phyloP scores from a whole-genome alignment of 2,113 vertebrate genomes.

The Charadrius vociferus region DNA sequence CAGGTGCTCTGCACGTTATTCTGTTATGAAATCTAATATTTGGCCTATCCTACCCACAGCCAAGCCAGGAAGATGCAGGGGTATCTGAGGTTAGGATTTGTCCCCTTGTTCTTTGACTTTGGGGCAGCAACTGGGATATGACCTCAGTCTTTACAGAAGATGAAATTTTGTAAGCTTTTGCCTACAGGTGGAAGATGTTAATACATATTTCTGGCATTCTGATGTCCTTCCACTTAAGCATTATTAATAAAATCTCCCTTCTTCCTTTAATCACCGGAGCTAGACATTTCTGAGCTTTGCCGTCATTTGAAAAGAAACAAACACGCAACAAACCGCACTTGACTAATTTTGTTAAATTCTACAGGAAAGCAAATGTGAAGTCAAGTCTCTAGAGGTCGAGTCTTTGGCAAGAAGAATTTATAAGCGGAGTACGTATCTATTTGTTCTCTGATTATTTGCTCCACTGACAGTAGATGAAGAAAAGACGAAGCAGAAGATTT shows the following conservation, averaged over 20 bases:
- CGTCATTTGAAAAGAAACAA: constrained; percentile 38
- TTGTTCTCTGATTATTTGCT: constrained; percentile 69
- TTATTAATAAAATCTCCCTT: constrained; percentile 25
- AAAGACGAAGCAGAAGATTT: constrained; percentile 62
- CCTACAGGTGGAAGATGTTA: background rate
- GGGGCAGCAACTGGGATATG: background rate
- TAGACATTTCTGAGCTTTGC: constrained; percentile 44
- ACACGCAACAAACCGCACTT: constrained; percentile 19
- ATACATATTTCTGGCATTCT: constrained; percentile 4
- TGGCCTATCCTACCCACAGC: background rate
- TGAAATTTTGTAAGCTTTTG: background rate
- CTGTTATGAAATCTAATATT: background rate
- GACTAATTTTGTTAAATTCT: constrained; percentile 70
- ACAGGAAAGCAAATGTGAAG: constrained; percentile 63
- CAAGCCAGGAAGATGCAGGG: background rate
- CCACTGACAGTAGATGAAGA: constrained; percentile 37
- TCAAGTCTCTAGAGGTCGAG: constrained; percentile 39
- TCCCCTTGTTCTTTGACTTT: background rate
- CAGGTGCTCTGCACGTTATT: background rate
- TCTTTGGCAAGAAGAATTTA: constrained; percentile 65
- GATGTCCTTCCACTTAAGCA: constrained; percentile 4
- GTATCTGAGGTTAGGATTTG: background rate
- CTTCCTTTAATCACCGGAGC: constrained; percentile 30
- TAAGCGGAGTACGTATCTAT: constrained; percentile 9
- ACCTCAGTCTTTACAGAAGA: background rate